Evolutionary conservation across 2,113 vertebrate genomes (phyloP), one percentile per base, ranked within the genome.

Genomic region (Mus spicilegus): DNA sequence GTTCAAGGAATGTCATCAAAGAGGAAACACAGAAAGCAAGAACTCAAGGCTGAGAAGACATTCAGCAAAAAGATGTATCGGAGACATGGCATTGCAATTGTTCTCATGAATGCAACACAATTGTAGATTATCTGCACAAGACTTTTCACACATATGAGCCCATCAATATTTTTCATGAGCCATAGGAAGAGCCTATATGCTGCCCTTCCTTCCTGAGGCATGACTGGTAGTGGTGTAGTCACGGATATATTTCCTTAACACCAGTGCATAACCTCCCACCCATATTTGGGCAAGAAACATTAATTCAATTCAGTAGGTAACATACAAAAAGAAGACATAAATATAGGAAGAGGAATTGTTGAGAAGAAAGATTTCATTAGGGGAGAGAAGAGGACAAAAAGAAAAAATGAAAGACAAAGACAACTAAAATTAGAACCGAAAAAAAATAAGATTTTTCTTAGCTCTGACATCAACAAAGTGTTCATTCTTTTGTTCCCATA

Each of bases 401-500:
- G 13, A 8, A 63, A 63, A 42, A 63, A 58, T 3, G 22, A 56
- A 84, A n/a, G n/a, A 42, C 42, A 84, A 42, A 42, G n/a, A 84
- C 12, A 84, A 84, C n/a, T 42, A 84, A 84, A 61, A 39, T 61
- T 61, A 58, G 61, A 61, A 56, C 33, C 3, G 39, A 17, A 28
- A 36, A 81, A 81, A 93, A 94, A 91, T 26, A 96, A 96, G 77
- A 93, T 3, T 1, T 87, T n/a, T 49, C 96, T 72, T 81, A 93
- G 63, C 46, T 96, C 81, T 94, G 81, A 95, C 39, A 95, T 19
- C n/a, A 94, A 46, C 63, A 96, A 92, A 87, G 13, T 96, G 84
- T 78, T 87, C 49, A 76, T 82, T 94, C 73, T 46, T 87, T 89
- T 96, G 46, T 95, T 96, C 58, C 36, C 67, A 91, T 77, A 22